Percentiles rank a stretch among this genome's conserved stretches.
These are phyloP conservation scores for Cololabis saira DNA, from an alignment of 2,113 vertebrate genomes.

Conservation along the genomic window DNA sequence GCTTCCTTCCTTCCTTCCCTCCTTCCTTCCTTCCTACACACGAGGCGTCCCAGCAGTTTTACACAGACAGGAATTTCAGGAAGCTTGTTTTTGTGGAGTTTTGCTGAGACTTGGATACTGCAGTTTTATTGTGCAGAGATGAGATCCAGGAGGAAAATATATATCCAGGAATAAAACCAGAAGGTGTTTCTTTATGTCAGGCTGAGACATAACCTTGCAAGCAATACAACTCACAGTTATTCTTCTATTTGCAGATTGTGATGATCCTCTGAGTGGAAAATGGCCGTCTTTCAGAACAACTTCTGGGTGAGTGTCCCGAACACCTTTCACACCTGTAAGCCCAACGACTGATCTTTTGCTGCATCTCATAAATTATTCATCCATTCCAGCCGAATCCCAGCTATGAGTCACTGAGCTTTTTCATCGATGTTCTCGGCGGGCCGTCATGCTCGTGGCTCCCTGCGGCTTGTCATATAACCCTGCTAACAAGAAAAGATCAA, in stretches of 20 bases:
- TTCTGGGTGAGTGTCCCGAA: constrained; percentile 81
- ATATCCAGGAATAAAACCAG: background rate
- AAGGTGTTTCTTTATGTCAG: background rate
- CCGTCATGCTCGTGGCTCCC: constrained; percentile 2
- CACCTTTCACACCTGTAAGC: background rate
- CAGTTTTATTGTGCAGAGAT: constrained; percentile 11
- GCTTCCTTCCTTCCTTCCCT: constrained; percentile 15
- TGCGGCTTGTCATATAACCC: constrained; percentile 17
- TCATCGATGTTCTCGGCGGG: constrained; percentile 11
- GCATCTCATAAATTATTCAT: background rate
- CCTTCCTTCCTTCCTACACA: constrained; percentile 41
- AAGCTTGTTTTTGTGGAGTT: constrained; percentile 26
- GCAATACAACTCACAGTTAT: constrained; percentile 20
- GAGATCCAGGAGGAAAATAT: background rate
- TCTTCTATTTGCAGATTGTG: constrained; percentile 63
- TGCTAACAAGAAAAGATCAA: background rate
- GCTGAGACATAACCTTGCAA: background rate
- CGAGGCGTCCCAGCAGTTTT: constrained; percentile 40
- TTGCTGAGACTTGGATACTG: background rate
- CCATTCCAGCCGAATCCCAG: constrained; percentile 1
- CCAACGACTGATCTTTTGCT: background rate
- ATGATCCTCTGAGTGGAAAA: constrained; percentile 61
- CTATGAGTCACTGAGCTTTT: constrained; percentile 20
- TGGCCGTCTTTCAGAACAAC: constrained; percentile 81
- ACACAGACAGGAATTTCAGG: constrained; percentile 12